Percentiles rank a stretch among this genome's conserved stretches.
phyloP scores from a whole-genome alignment of 2,888 invertebrate species.

The Therioaphis trifolii region DNA sequence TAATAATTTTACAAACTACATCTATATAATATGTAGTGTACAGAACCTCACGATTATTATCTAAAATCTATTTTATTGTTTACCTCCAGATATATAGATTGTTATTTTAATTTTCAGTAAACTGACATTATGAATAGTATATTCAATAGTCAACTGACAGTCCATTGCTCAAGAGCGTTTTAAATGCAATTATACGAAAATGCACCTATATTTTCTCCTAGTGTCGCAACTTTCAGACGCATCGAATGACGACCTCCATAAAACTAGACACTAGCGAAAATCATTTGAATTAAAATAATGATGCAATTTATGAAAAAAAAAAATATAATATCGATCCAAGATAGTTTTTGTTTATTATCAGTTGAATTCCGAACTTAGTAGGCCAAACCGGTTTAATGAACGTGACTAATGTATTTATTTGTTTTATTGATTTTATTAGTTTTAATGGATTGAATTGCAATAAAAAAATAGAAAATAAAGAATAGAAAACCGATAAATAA shows the following conservation, averaged over 20 bases:
- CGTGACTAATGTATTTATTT: not conserved
- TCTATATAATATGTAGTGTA: too few relatives aligned
- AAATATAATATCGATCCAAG: not conserved
- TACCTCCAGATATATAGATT: not conserved
- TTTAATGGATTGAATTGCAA: too few relatives aligned
- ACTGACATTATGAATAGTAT: not conserved
- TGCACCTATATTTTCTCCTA: not conserved
- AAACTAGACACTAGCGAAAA: not conserved
- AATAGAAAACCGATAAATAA: too few relatives aligned
- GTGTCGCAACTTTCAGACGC: slow-evolving; percentile 22
- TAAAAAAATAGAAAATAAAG: not conserved
- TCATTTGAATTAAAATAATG: not conserved
- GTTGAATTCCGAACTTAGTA: not conserved
- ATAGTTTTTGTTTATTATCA: not conserved
- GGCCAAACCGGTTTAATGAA: slow-evolving; percentile 14
- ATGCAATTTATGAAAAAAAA: not conserved
- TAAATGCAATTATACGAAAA: slow-evolving; percentile 19
- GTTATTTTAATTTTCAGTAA: not conserved
- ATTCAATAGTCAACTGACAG: not conserved
- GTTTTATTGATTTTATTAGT: too few relatives aligned
- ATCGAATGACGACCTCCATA: not conserved
- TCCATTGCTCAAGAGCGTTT: slow-evolving; percentile 25
- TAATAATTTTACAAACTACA: too few relatives aligned
- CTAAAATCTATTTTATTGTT: not conserved
- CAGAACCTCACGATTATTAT: too few relatives aligned